Conservation (phyloP, 2,888 invertebrate genomes). For the Nycteola revayana region DNA sequence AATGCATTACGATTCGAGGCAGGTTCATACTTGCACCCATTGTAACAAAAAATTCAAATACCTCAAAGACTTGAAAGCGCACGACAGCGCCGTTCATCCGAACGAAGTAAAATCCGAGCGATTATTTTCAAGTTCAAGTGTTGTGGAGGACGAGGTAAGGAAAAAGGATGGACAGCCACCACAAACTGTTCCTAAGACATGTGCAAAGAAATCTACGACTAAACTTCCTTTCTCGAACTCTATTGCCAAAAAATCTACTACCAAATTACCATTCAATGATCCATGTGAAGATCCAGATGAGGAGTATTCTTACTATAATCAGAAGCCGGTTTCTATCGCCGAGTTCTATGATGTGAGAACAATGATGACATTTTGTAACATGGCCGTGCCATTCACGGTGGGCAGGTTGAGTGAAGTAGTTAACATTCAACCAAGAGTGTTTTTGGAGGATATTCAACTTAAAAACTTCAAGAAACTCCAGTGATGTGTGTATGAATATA, state of each 20-base stretch:
- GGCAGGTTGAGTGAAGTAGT: conserved; percentile 75
- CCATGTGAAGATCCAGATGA: conserved; percentile 17
- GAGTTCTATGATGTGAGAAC: conserved; percentile 69
- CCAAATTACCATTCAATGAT: conserved; percentile 49
- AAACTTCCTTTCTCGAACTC: conserved; percentile 45
- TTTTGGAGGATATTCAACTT: conserved; percentile 64
- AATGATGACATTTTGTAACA: conserved; percentile 77
- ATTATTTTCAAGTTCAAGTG: conserved; percentile 9
- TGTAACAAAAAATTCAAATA: conserved; percentile 45
- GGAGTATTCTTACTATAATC: conserved; percentile 77
- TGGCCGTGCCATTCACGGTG: conserved; percentile 65
- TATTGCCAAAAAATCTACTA: conserved; percentile 77
- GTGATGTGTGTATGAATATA: conserved; percentile 11
- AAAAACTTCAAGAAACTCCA: conserved; percentile 17
- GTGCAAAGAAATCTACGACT: conserved; percentile 58
- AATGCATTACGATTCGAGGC: conserved; percentile 34
- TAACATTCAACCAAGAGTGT: conserved; percentile 73
- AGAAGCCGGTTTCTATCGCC: conserved; percentile 53
- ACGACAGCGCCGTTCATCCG: conserved; percentile 42
- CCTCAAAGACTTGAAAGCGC: conserved; percentile 42
- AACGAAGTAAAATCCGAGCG: conserved; percentile 33
- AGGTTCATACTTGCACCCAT: conserved; percentile 36
- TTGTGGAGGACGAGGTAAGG: conserved; percentile 21
- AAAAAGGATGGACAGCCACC: conserved; percentile 17
- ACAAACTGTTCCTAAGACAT: conserved; percentile 26